These are phyloP conservation scores for Teleopsis dalmanni DNA, from an alignment of 1,140 invertebrate genomes.

Conservation along the genomic window DNA sequence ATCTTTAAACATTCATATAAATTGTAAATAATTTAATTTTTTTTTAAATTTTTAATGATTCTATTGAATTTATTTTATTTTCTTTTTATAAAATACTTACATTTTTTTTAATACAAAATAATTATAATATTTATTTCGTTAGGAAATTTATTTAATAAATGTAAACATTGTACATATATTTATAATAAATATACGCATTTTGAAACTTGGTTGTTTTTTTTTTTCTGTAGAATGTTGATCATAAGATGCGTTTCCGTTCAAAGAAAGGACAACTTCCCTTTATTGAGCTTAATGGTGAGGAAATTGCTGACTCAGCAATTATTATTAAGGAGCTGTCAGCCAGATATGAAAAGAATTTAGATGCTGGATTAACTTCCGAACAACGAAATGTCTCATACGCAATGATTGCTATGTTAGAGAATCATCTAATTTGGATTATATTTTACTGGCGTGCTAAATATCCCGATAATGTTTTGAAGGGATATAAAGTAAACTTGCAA, in stretches of 20 bases:
- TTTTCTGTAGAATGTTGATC: conserved; percentile 81
- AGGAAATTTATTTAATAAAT: background rate
- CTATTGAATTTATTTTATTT: too few species aligned
- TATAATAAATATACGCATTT: background rate
- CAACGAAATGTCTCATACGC: conserved; percentile 83
- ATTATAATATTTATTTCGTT: background rate
- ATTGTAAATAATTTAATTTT: background rate
- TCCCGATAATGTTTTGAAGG: conserved; percentile 73
- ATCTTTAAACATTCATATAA: too few species aligned
- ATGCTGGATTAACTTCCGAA: conserved; percentile 67
- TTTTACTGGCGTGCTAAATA: conserved; percentile 83
- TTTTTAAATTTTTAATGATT: background rate
- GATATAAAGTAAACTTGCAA: conserved; percentile 85
- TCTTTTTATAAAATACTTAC: too few species aligned
- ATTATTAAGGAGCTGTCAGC: conserved; percentile 80
- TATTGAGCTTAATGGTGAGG: conserved; percentile 86
- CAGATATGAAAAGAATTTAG: conserved; percentile 75
- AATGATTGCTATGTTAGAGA: conserved; percentile 92
- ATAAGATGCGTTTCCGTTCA: conserved; percentile 86
- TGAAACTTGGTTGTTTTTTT: conserved; percentile 9
- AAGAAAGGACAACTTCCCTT: conserved; percentile 90
- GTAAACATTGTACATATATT: background rate
- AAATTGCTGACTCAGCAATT: conserved; percentile 82
- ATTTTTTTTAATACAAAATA: background rate
- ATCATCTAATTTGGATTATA: conserved; percentile 84